Conservation (phyloP, 2,888 invertebrate species). For the Chelonus formosanus region DNA sequence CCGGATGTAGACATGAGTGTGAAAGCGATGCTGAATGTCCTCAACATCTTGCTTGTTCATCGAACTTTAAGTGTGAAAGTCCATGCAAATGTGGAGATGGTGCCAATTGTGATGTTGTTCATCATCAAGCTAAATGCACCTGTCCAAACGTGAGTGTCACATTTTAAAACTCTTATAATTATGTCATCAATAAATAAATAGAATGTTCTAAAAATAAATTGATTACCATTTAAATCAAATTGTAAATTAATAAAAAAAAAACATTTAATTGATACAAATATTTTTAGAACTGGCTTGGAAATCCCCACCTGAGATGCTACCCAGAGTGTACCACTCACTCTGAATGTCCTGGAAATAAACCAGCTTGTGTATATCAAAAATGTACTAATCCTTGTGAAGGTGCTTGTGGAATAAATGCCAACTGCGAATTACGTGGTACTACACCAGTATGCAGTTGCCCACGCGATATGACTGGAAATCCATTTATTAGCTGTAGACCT, state of each 20-base stretch:
- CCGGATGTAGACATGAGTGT: conserved; percentile 85
- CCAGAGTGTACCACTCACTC: conserved; percentile 83
- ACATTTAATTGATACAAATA: too few relatives aligned
- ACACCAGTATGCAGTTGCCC: conserved; percentile 89
- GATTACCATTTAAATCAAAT: too few relatives aligned
- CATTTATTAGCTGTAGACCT: conserved; percentile 82
- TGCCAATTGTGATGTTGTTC: conserved; percentile 80
- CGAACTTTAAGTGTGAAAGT: conserved; percentile 78
- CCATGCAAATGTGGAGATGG: conserved; percentile 84
- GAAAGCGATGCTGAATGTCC: conserved; percentile 80
- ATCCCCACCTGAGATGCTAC: conserved; percentile 78
- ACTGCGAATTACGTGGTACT: conserved; percentile 80
- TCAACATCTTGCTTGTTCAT: conserved; percentile 74
- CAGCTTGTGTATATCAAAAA: conserved; percentile 82
- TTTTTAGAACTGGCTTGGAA: conserved; percentile 78
- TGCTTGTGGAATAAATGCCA: conserved; percentile 81
- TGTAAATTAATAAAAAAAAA: too few relatives aligned
- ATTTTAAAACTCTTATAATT: background rate
- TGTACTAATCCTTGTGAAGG: conserved; percentile 86
- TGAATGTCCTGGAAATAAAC: conserved; percentile 80
- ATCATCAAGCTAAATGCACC: conserved; percentile 80
- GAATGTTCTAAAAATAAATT: too few relatives aligned
- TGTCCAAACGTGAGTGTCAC: conserved; percentile 76
- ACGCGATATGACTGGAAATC: conserved; percentile 86
- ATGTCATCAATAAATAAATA: background rate